Percentiles rank a stretch among this genome's conserved stretches.
phyloP scores from a whole-genome alignment of 2,888 invertebrate species.

The Drosophila diplacantha region DNA sequence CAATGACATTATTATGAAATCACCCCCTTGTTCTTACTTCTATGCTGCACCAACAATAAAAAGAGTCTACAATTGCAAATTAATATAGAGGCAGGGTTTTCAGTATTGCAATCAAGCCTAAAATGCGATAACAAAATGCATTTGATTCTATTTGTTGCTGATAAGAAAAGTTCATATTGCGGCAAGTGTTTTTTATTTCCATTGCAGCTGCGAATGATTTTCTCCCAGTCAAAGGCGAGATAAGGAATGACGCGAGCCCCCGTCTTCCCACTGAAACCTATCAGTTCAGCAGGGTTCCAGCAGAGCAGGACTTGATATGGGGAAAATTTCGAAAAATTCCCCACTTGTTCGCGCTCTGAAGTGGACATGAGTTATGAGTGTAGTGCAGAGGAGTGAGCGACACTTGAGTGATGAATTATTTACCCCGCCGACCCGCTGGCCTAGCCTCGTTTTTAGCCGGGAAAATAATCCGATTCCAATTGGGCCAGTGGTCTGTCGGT shows the following conservation, averaged over 20 bases:
- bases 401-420: slow-evolving; percentile 42
- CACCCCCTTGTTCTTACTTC: slow-evolving; percentile 3
- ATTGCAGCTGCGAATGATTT: slow-evolving; percentile 21
- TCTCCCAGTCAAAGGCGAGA: slow-evolving; percentile 9
- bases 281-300: slow-evolving; percentile 2
- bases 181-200: background rate
- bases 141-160: slow-evolving; percentile 11
- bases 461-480: slow-evolving; percentile 38
- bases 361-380: slow-evolving; percentile 27
- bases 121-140: slow-evolving; percentile 5
- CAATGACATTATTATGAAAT: slow-evolving; percentile 58
- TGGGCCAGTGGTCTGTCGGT: slow-evolving; percentile 8
- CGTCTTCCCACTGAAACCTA: background rate
- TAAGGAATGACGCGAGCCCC: slow-evolving; percentile 19
- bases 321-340: slow-evolving; percentile 19
- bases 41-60: background rate
- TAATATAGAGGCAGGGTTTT: background rate
- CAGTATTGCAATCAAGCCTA: slow-evolving; percentile 5
- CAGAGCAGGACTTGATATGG: background rate
- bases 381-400: slow-evolving; percentile 6
- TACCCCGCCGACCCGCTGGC: slow-evolving; percentile 5
- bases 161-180: slow-evolving; percentile 13
- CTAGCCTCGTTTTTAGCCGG: slow-evolving; percentile 8
- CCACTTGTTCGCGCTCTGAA: slow-evolving; percentile 9
- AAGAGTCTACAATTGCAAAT: background rate